These are phyloP conservation scores for Sciurus carolinensis DNA, from an alignment of 2,797 vertebrate genomes.

Conservation along the genomic window DNA sequence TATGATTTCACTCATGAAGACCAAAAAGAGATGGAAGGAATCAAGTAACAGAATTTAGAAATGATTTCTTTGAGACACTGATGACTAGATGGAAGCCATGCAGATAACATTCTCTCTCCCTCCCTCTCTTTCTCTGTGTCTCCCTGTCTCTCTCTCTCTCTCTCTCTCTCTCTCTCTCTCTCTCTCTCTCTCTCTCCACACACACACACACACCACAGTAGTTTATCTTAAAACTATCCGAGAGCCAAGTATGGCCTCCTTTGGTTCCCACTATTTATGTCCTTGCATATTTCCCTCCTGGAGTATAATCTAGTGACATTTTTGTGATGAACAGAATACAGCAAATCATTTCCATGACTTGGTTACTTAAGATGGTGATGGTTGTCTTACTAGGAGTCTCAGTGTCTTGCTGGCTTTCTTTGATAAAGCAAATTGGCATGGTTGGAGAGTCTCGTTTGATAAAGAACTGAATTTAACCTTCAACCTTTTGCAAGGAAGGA, in stretches of 20 bases:
- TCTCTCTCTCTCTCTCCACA: not conserved
- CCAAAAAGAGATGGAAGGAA: not conserved
- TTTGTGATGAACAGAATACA: not conserved
- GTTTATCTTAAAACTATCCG: not conserved
- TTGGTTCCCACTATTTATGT: not conserved
- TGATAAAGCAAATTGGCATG: not conserved
- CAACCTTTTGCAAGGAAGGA: not conserved
- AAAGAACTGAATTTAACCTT: not conserved
- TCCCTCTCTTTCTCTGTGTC: no score
- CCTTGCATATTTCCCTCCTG: not conserved
- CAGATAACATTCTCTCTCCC: not conserved
- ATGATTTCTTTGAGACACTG: not conserved
- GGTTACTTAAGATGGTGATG: not conserved
- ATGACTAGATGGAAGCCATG: not conserved
- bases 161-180: no score
- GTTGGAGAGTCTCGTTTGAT: not conserved
- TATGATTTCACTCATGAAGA: not conserved
- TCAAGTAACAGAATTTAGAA: not conserved
- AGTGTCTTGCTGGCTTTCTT: not conserved
- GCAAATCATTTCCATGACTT: not conserved
- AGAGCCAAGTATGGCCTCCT: not conserved
- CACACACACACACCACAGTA: not conserved
- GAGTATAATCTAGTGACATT: not conserved
- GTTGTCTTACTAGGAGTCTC: not conserved
- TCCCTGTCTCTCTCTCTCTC: no score